A percentile compares a stretch with the other conserved stretches of the same genome.
Evolutionary conservation across 2,113 vertebrate species (phyloP).

Genomic region (Noctilio leporinus): DNA sequence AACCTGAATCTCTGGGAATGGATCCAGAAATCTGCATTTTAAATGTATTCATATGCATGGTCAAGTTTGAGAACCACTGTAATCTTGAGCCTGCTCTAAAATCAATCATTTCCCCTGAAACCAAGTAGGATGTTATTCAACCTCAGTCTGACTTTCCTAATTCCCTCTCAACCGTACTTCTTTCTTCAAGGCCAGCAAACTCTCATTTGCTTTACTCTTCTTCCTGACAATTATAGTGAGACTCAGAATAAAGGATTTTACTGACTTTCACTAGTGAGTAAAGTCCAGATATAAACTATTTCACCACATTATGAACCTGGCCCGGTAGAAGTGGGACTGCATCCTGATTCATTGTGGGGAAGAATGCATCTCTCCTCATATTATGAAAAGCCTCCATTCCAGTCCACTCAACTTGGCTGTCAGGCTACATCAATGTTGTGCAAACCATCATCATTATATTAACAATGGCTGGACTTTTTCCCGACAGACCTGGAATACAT

Average conservation of each 20-base stretch:
- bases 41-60: background rate
- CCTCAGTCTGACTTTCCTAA: background rate
- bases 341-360: background rate
- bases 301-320: background rate
- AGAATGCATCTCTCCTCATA: background rate
- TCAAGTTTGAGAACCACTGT: background rate
- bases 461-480: too few relatives aligned
- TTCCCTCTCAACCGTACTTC: background rate
- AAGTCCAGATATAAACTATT: conserved; percentile 15
- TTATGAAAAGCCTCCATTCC: background rate
- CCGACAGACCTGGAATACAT: background rate
- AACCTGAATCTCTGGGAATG: background rate
- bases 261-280: background rate
- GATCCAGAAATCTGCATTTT: background rate
- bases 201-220: background rate
- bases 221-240: background rate
- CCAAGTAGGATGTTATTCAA: background rate
- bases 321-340: background rate
- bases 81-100: background rate
- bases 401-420: too few relatives aligned
- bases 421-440: too few relatives aligned
- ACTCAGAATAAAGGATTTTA: background rate
- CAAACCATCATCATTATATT: too few relatives aligned
- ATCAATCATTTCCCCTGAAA: conserved; percentile 20
- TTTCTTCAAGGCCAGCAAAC: background rate